Conservation (phyloP, 2,113 vertebrate species). For the Plecturocebus donacophilus region DNA sequence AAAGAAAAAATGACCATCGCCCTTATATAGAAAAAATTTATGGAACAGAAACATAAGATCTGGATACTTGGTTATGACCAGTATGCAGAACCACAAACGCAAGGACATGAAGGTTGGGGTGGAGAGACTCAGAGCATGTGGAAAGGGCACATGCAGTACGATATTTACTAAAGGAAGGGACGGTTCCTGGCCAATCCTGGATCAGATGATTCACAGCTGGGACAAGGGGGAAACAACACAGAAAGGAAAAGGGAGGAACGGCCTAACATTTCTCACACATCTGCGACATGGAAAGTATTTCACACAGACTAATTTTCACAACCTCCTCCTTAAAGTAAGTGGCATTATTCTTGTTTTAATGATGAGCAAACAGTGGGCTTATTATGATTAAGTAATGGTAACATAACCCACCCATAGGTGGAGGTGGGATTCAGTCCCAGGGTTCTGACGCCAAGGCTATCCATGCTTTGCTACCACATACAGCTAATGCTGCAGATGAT, state of each 20-base stretch:
- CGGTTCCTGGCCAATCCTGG: neutral
- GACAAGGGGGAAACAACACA: neutral
- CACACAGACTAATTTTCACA: neutral
- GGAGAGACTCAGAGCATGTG: rapidly evolving
- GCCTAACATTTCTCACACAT: neutral
- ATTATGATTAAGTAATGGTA: constrained; percentile 5
- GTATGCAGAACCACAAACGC: neutral
- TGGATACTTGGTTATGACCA: neutral
- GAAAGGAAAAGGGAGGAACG: neutral
- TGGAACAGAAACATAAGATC: neutral
- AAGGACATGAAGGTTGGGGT: neutral
- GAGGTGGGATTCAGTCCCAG: neutral
- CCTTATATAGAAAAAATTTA: neutral
- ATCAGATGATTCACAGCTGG: neutral
- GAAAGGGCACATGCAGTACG: neutral
- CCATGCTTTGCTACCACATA: neutral
- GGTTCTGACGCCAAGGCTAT: neutral
- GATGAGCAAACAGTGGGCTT: neutral
- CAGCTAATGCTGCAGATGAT: neutral
- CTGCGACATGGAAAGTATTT: neutral
- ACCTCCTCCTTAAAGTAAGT: neutral
- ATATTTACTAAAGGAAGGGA: neutral
- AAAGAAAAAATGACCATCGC: neutral
- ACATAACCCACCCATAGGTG: neutral
- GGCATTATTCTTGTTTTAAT: neutral